Evolutionary conservation across 2,888 invertebrate species (phyloP).

Genomic region (Uloborus plumipes): DNA sequence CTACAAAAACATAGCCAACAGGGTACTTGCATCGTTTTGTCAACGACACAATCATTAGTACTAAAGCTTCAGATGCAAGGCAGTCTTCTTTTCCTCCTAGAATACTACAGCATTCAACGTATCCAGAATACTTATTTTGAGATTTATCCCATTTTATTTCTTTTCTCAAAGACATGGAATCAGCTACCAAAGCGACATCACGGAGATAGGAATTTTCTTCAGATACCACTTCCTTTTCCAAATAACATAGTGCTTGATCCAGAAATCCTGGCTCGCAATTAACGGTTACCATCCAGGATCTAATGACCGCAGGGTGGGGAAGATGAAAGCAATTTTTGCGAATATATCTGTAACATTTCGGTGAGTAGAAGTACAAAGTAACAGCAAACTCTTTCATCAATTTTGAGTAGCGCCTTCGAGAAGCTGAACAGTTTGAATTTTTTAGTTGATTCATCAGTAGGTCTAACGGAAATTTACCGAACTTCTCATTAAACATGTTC

Average conservation of each 20-base stretch:
- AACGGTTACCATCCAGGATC: not conserved
- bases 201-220: not conserved
- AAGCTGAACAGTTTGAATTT: not conserved
- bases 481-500: too few species aligned
- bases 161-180: not conserved
- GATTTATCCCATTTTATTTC: not conserved
- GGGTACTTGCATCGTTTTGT: not conserved
- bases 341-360: not conserved
- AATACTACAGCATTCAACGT: not conserved
- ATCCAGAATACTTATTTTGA: not conserved
- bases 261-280: not conserved
- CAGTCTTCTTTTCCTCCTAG: not conserved
- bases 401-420: not conserved
- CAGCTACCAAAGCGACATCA: not conserved
- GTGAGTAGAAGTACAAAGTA: not conserved
- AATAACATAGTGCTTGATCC: not conserved
- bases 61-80: not conserved
- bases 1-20: not conserved
- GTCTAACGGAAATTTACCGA: not conserved
- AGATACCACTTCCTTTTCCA: not conserved
- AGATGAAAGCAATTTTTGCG: not conserved
- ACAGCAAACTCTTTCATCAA: slow-evolving; percentile 3
- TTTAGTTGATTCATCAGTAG: not conserved
- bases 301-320: not conserved
- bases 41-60: not conserved